phyloP scores from a whole-genome alignment of 1,140 invertebrate genomes.

The Carposina sasakii region DNA sequence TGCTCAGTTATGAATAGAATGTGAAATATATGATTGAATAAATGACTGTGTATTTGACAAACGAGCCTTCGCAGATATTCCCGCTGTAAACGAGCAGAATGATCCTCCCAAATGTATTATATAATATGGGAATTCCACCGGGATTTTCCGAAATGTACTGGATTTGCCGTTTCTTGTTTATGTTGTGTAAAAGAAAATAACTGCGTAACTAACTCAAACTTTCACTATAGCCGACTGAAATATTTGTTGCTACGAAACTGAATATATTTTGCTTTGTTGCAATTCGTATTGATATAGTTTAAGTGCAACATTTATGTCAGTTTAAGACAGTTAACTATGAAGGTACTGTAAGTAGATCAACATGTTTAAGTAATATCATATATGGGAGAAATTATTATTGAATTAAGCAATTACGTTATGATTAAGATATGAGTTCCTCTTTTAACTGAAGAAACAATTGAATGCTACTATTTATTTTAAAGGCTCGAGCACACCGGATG shows the following conservation, averaged over 20 bases:
- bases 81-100: conserved; percentile 62
- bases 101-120: conserved; percentile 67
- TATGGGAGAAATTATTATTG: conserved; percentile 31
- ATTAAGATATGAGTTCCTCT: too few species aligned
- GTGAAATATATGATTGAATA: conserved; percentile 65
- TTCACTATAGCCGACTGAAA: too few species aligned
- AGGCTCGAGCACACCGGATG: too few species aligned
- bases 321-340: too few species aligned
- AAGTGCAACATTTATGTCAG: too few species aligned
- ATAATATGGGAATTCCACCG: conserved; percentile 62
- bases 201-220: conserved; percentile 10
- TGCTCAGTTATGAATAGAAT: conserved; percentile 51
- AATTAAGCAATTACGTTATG: conserved; percentile 48
- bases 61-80: conserved; percentile 66
- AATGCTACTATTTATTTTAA: too few species aligned
- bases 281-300: too few species aligned
- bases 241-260: too few species aligned
- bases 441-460: too few species aligned
- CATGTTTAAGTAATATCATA: too few species aligned
- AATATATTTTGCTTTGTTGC: too few species aligned
- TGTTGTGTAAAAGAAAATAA: conserved; percentile 31
- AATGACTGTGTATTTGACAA: conserved; percentile 71
- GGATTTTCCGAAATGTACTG: conserved; percentile 56
- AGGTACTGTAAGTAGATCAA: too few species aligned
- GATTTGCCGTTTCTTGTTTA: conserved; percentile 48